These are phyloP conservation scores for Campylorhamphus procurvoides DNA, from an alignment of 2,113 vertebrate genomes.

Conservation along the genomic window DNA sequence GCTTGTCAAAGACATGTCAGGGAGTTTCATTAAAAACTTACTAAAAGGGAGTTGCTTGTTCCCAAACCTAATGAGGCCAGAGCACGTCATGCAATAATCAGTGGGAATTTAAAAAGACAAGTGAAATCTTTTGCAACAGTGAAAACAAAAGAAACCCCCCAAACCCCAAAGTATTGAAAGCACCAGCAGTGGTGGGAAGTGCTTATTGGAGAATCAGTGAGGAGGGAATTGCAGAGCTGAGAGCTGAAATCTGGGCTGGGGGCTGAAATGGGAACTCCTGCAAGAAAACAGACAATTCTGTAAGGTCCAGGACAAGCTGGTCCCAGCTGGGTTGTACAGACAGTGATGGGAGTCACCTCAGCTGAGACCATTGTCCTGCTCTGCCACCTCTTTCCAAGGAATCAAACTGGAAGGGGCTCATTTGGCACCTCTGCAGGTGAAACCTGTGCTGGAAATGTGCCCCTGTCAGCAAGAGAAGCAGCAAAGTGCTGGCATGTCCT, in stretches of 20 bases:
- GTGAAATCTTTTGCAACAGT: neutral
- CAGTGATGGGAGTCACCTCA: neutral
- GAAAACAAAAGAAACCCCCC: neutral
- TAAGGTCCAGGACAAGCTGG: too few species aligned
- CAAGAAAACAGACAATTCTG: neutral
- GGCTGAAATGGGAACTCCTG: neutral
- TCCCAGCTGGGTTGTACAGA: neutral
- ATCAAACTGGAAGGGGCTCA: neutral
- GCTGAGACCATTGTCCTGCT: neutral
- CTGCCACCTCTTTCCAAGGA: neutral
- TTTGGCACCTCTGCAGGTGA: neutral
- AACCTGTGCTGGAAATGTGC: neutral
- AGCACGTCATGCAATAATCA: neutral
- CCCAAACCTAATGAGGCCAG: neutral
- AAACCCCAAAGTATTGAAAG: neutral
- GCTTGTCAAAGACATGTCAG: neutral
- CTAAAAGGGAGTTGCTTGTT: neutral
- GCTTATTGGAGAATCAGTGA: neutral
- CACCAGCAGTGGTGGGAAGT: neutral
- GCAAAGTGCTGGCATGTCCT: neutral
- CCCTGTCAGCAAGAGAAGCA: neutral
- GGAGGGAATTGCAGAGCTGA: neutral
- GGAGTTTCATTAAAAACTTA: neutral
- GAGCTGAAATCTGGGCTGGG: neutral
- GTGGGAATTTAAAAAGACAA: neutral